Evolutionary conservation across 1,140 invertebrate species (phyloP).

Genomic region (Habropoda laboriosa): DNA sequence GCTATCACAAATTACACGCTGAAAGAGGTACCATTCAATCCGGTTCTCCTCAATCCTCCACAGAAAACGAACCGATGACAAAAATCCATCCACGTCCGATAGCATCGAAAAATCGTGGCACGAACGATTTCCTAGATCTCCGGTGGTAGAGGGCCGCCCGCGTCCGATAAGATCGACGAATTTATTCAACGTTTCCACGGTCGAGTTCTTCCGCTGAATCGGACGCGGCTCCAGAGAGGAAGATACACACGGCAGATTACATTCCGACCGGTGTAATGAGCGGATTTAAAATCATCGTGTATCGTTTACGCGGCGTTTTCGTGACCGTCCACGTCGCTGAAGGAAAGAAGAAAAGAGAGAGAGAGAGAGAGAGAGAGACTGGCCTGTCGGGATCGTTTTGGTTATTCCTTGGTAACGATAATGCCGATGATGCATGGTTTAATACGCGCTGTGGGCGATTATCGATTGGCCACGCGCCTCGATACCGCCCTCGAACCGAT

Average conservation of each 20-base stretch:
- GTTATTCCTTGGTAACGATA: slow-evolving; percentile 59
- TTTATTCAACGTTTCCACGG: slow-evolving; percentile 45
- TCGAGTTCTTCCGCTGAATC: slow-evolving; percentile 46
- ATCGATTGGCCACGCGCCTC: slow-evolving; percentile 73
- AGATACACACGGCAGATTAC: slow-evolving; percentile 45
- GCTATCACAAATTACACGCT: neutral
- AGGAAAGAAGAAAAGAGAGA: too few relatives aligned
- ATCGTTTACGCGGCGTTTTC: slow-evolving; percentile 46
- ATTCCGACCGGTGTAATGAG: slow-evolving; percentile 46
- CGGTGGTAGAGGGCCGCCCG: neutral
- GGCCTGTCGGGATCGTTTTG: slow-evolving; percentile 42
- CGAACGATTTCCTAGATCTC: slow-evolving; percentile 40
- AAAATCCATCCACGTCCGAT: neutral
- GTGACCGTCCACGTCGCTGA: neutral
- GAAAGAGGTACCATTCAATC: neutral
- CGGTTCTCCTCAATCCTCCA: too few relatives aligned
- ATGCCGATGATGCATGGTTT: slow-evolving; percentile 63
- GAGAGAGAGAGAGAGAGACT: too few relatives aligned
- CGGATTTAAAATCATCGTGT: slow-evolving; percentile 52
- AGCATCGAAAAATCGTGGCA: slow-evolving; percentile 21
- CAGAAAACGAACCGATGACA: neutral
- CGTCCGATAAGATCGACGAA: slow-evolving; percentile 42
- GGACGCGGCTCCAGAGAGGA: neutral
- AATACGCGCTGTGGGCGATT: slow-evolving; percentile 66
- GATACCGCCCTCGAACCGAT: slow-evolving; percentile 60